These are phyloP conservation scores for Corynorhinus townsendii DNA, from an alignment of 2,113 vertebrate genomes.

Conservation along the genomic window DNA sequence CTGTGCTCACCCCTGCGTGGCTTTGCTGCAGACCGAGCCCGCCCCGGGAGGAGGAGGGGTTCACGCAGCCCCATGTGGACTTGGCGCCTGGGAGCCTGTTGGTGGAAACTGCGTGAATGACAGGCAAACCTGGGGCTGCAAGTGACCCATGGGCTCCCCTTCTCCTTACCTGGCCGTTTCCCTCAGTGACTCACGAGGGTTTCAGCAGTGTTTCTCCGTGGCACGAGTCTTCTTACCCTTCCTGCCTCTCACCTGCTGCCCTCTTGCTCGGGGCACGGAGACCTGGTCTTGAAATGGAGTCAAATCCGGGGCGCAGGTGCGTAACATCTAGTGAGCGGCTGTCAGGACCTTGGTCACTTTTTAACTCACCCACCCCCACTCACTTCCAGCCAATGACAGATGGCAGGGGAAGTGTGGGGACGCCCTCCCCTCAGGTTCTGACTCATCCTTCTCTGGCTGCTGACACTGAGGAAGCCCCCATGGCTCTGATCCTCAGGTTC, in stretches of 20 bases:
- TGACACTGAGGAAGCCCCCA: not conserved
- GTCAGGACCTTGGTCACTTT: not conserved
- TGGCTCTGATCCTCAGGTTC: not conserved
- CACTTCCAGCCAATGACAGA: not conserved
- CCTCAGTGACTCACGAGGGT: not conserved
- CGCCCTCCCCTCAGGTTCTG: not conserved
- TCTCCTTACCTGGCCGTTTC: not conserved
- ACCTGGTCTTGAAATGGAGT: not conserved
- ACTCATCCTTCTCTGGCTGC: not conserved
- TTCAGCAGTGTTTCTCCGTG: not conserved
- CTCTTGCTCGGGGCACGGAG: not conserved
- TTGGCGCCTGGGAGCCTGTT: not conserved
- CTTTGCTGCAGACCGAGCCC: not conserved
- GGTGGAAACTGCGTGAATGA: not conserved
- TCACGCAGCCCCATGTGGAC: fast-evolving
- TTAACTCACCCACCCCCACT: not conserved
- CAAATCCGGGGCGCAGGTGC: not conserved
- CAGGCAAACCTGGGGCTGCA: not conserved
- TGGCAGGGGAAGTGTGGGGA: not conserved
- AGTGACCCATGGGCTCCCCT: not conserved
- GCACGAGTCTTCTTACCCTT: fast-evolving
- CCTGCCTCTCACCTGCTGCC: not conserved
- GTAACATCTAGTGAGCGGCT: not conserved
- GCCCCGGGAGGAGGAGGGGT: not conserved
- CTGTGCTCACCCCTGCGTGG: fast-evolving